These are phyloP conservation scores for Umimayanthus kanabou DNA, from an alignment of 92 coral and sea anemone species.

Conservation along the genomic window DNA sequence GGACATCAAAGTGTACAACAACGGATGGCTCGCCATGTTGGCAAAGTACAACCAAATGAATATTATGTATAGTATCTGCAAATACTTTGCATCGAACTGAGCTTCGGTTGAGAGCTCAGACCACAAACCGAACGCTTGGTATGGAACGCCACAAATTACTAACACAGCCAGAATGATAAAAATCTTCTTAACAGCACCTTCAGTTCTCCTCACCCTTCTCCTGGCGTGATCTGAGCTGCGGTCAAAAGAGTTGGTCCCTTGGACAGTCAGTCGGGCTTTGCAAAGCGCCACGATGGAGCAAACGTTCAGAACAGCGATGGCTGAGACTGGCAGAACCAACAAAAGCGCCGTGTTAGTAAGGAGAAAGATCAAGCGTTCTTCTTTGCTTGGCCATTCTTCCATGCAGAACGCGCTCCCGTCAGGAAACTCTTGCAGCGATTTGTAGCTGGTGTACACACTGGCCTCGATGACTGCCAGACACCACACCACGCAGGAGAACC, in stretches of 20 bases:
- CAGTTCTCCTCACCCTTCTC: slow-evolving; percentile 16
- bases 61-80: not conserved
- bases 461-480: slow-evolving; percentile 15
- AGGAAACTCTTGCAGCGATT: slow-evolving; percentile 12
- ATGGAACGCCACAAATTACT: slow-evolving; percentile 11
- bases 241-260: slow-evolving; percentile 28
- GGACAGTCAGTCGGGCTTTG: slow-evolving; percentile 11
- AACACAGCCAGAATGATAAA: slow-evolving; percentile 10
- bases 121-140: slow-evolving; percentile 26
- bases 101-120: not conserved
- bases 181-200: slow-evolving; percentile 30
- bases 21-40: slow-evolving; percentile 31
- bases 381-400: slow-evolving; percentile 20
- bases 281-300: slow-evolving; percentile 18
- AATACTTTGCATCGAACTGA: not conserved
- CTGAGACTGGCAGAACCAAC: not conserved
- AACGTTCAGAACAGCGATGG: slow-evolving; percentile 11
- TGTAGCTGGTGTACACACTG: slow-evolving; percentile 18
- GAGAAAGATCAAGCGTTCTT: slow-evolving; percentile 13
- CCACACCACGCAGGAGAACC: slow-evolving; percentile 10
- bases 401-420: slow-evolving; percentile 27
- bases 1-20: slow-evolving; percentile 20
- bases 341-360: slow-evolving; percentile 13
- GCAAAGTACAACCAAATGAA: slow-evolving; percentile 33
- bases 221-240: slow-evolving; percentile 39